A percentile compares a stretch with the other conserved stretches of the same genome.
Conservation (phyloP, 2,888 invertebrate species). For the Cheilosia vernalis region DNA sequence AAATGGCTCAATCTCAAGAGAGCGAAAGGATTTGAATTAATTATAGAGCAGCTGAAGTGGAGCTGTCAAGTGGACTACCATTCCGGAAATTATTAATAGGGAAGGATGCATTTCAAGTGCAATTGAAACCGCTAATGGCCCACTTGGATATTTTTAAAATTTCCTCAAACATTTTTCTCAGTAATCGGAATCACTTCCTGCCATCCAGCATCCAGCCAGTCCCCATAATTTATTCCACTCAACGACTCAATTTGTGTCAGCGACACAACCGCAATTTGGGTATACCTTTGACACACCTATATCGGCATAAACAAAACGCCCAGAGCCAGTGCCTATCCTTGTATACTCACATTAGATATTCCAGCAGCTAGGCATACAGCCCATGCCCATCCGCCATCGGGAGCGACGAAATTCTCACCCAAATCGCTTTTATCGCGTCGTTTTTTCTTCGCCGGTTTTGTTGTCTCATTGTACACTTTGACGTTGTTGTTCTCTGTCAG, state of each 20-base stretch:
- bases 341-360: constrained; percentile 87
- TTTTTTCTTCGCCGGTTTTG: constrained; percentile 82
- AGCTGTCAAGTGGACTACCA: constrained; percentile 44
- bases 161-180: not conserved
- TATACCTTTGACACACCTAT: constrained; percentile 8
- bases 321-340: constrained; percentile 20
- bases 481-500: constrained; percentile 77
- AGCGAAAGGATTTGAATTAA: constrained; percentile 43
- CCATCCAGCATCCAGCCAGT: not conserved
- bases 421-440: constrained; percentile 82
- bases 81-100: constrained; percentile 2
- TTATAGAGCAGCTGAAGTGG: constrained; percentile 63
- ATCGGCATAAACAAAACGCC: not conserved
- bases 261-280: constrained; percentile 11
- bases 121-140: not conserved
- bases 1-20: constrained; percentile 59
- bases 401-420: constrained; percentile 86
- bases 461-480: constrained; percentile 80
- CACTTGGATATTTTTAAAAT: not conserved
- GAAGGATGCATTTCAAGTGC: constrained; percentile 26
- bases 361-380: constrained; percentile 89
- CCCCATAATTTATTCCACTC: not conserved
- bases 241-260: constrained; percentile 49
- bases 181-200: constrained; percentile 2
- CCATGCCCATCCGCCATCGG: constrained; percentile 91